Evolutionary conservation across 2,888 invertebrate species (phyloP), one percentile per base, ranked within the genome.

Genomic region (Xanthia togata): DNA sequence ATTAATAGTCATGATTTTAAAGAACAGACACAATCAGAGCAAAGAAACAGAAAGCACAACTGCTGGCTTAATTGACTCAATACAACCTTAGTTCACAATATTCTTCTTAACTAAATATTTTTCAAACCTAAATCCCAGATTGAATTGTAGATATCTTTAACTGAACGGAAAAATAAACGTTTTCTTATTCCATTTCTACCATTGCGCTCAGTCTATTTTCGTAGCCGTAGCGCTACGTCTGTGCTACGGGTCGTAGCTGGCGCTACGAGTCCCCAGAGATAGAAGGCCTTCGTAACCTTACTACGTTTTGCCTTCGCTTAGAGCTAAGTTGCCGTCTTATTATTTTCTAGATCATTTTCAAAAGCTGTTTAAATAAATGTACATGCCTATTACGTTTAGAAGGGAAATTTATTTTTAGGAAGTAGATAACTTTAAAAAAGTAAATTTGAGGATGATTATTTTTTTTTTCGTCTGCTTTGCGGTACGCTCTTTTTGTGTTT

Each of bases 261-360:
- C 87, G 90, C 95, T 95, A 96, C 95, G 93, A 91, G 91, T 94
- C 96, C 94, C 96, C 69, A 69, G 96, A 94, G 96, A 92, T 90
- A 86, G 86, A 90, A 64, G 90, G 90, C 92, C 93, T 93, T 90
- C 92, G 93, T 87, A 93, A 90, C 92, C 91, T 92, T 92, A 91
- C 93, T 93, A 92, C 94, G 93, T 93, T 92, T 90, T 90, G 90
- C 92, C 90, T 91, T 89, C 90, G 91, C 90, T 93, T 91, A 90
- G 88, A 92, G 90, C 93, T 93, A 92, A 94, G 92, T 92, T 91
- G 87, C 88, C 89, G 84, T 92, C 91, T 92, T 93, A 93, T 93
- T 94, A 93, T 93, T 94, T 95, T 91, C 92, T 91, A 93, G 89
- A 92, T 93, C 90, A 91, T 90, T 91, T 93, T 90, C 78, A 82